A percentile compares a stretch with the other conserved stretches of the same genome.
These are phyloP conservation scores for Ibidorhyncha struthersii DNA, from an alignment of 2,113 vertebrate species.

Conservation along the genomic window DNA sequence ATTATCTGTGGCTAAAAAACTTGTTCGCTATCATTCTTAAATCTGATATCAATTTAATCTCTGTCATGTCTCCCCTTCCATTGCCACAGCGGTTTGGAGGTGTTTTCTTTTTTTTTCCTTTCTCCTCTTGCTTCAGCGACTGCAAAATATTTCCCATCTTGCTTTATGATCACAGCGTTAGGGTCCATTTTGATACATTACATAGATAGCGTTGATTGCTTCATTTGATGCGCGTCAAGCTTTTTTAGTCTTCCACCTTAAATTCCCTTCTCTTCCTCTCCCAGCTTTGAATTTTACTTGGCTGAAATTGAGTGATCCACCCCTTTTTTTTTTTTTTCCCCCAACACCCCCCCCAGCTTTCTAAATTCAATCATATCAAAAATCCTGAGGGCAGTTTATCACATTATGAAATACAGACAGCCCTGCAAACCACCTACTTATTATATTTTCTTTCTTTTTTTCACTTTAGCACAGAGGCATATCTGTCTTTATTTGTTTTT, in stretches of 20 bases:
- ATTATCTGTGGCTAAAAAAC: slow-evolving; percentile 44
- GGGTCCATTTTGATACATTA: background rate
- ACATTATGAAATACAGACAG: slow-evolving; percentile 84
- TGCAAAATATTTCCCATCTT: slow-evolving; percentile 15
- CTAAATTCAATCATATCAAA: slow-evolving; percentile 78
- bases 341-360: slow-evolving; percentile 24
- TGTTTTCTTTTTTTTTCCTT: background rate
- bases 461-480: slow-evolving; percentile 74
- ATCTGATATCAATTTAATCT: slow-evolving; percentile 21
- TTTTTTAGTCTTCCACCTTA: slow-evolving; percentile 26
- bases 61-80: background rate
- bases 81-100: background rate
- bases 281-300: slow-evolving; percentile 2
- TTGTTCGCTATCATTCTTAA: slow-evolving; percentile 35
- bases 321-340: background rate
- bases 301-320: slow-evolving; percentile 68
- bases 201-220: background rate
- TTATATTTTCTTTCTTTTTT: slow-evolving; percentile 80
- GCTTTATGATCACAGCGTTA: background rate
- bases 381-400: slow-evolving; percentile 82
- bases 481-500: slow-evolving; percentile 86
- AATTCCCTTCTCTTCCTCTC: slow-evolving; percentile 59
- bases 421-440: slow-evolving; percentile 81
- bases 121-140: background rate
- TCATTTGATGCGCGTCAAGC: background rate